Base-by-base conservation (phyloP, 1,140 invertebrate genomes). In the Andricus grossulariae region DNA sequence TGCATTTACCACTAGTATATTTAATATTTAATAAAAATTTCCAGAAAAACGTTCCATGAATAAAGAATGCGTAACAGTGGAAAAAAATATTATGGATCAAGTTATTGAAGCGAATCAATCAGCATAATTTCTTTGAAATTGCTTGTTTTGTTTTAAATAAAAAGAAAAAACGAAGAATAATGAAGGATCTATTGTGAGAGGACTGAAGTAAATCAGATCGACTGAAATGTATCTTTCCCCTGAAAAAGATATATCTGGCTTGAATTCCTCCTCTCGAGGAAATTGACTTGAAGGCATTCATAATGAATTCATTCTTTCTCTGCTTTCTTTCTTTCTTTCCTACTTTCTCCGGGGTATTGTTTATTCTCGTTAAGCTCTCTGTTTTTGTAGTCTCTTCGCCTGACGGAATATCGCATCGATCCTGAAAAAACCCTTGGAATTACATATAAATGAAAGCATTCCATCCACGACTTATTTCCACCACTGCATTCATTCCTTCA, bases 391-490 rank as follows among this genome's bases (percentile, higher is more conserved):
- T 66, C 60, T 66, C n/a, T 39, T 45, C 57, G 25, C 60, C 7
- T 45, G 60, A 39, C 60, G 60, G 60, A 25, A 66, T 66, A 66
- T 66, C 60, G 60, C 60, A 66, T 66, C 60, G 60, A 66, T 66
- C 60, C 25, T 39, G 3, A 16, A 66, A 39, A n/a, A 39, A 16
- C 10, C 32, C 60, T 21, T 39, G 16, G 25, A 32, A 66, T 66
- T 66, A 66, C 60, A n/a, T 66, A 66, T 66, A 66, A 45, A 66
- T 66, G 60, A 66, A 66, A 66, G 60, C 60, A 66, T 66, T 66
- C 60, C 60, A 66, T 66, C 60, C n/a, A 32, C 60, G 60, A 66
- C 60, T 66, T 66, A 66, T 66, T 66, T 66, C 60, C 60, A 39
- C 60, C 60, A 39, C 13, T n/a, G 60, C 16, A 66, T 66, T 66